These are phyloP conservation scores for Wasmannia auropunctata DNA, from an alignment of 1,140 invertebrate genomes.

Conservation along the genomic window DNA sequence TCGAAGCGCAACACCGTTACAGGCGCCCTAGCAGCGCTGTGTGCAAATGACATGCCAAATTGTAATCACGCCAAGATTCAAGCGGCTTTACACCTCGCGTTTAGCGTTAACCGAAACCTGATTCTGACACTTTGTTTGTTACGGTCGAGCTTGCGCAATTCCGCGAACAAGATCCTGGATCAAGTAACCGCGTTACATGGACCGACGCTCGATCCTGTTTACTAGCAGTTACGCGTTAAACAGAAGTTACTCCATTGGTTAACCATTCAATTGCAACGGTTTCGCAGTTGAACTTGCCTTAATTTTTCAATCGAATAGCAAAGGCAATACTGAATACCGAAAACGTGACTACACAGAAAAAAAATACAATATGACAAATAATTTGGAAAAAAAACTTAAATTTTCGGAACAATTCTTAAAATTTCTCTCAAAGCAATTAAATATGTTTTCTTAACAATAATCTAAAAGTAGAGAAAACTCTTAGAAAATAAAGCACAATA, in stretches of 20 bases:
- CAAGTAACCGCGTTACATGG: conserved; percentile 58
- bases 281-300: neutral
- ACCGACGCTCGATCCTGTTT: conserved; percentile 53
- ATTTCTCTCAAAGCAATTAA: neutral
- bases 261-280: conserved; percentile 32
- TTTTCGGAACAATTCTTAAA: neutral
- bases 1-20: conserved; percentile 21
- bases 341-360: neutral
- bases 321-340: neutral
- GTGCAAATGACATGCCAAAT: conserved; percentile 58
- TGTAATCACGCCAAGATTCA: conserved; percentile 61
- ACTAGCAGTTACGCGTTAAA: conserved; percentile 36
- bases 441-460: neutral
- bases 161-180: conserved; percentile 46
- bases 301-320: conserved; percentile 30
- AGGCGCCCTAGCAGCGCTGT: neutral
- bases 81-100: conserved; percentile 59
- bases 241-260: conserved; percentile 47
- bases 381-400: neutral
- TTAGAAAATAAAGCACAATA: neutral
- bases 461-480: neutral
- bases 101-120: conserved; percentile 56
- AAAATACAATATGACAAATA: neutral
- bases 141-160: conserved; percentile 52
- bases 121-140: conserved; percentile 61